These are phyloP conservation scores for Azemiops feae DNA, from an alignment of 2,113 vertebrate genomes.

Conservation along the genomic window DNA sequence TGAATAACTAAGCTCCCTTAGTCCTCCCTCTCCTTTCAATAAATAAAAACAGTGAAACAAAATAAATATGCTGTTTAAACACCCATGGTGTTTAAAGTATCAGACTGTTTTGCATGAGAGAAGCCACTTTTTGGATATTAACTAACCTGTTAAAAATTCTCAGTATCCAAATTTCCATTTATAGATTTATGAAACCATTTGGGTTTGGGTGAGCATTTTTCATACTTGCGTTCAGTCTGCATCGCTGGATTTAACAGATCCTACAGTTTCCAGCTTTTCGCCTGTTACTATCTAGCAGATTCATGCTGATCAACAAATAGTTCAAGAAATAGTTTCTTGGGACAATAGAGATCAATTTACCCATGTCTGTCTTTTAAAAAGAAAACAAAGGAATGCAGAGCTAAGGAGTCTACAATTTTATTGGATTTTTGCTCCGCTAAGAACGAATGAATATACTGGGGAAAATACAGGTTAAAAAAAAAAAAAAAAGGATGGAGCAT, in stretches of 20 bases:
- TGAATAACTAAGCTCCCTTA: neutral
- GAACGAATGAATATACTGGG: neutral
- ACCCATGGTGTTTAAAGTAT: neutral
- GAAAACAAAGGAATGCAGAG: conserved; percentile 1
- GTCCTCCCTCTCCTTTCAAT: neutral
- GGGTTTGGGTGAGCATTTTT: neutral
- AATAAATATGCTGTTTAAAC: neutral
- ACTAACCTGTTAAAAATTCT: neutral
- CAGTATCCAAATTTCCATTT: neutral
- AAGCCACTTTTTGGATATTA: neutral
- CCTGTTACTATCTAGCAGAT: neutral
- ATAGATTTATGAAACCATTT: neutral
- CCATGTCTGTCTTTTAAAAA: conserved; percentile 24
- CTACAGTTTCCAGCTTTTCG: neutral
- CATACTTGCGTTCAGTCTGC: neutral
- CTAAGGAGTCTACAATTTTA: neutral
- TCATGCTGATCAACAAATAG: neutral
- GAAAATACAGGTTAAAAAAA: conserved; percentile 10
- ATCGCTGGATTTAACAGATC: neutral
- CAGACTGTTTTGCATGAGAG: neutral
- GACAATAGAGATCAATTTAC: neutral
- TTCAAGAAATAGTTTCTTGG: neutral
- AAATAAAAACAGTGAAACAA: neutral
- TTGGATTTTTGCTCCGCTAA: conserved; percentile 4
- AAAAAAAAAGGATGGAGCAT: neutral